phyloP scores from a whole-genome alignment of 2,113 vertebrate genomes.

The Cisticola juncidis region DNA sequence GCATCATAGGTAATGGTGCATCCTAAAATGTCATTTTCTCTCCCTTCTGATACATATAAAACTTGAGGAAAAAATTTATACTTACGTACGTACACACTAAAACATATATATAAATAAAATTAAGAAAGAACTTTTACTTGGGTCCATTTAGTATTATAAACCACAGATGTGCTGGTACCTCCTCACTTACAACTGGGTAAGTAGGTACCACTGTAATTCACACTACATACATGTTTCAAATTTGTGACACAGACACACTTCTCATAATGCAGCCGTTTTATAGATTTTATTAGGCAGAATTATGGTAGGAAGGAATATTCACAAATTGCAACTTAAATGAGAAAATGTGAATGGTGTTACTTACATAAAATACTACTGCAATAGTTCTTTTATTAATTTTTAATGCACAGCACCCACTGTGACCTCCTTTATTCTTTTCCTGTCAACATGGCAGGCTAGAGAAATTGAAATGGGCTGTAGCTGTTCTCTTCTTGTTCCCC shows the following conservation, averaged over 20 bases:
- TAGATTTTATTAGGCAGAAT: slow-evolving; percentile 72
- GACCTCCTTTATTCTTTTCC: slow-evolving; percentile 75
- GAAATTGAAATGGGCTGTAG: slow-evolving; percentile 73
- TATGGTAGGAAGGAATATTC: slow-evolving; percentile 69
- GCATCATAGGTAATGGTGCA: neutral
- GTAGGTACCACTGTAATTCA: slow-evolving; percentile 46
- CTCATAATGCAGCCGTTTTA: slow-evolving; percentile 60
- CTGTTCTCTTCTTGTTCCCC: slow-evolving; percentile 11
- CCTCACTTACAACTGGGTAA: slow-evolving; percentile 11
- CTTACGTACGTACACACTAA: neutral
- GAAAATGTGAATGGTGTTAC: slow-evolving; percentile 74
- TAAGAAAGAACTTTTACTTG: neutral
- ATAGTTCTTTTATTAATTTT: slow-evolving; percentile 83
- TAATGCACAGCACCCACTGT: slow-evolving; percentile 77
- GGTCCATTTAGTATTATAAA: slow-evolving; percentile 33
- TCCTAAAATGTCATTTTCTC: neutral
- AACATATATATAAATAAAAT: neutral
- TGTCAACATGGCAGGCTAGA: slow-evolving; percentile 74
- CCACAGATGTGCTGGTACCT: slow-evolving; percentile 22
- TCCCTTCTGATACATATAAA: neutral
- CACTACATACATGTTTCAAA: slow-evolving; percentile 27
- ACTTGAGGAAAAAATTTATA: neutral
- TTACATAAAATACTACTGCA: slow-evolving; percentile 82
- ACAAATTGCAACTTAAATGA: slow-evolving; percentile 76
- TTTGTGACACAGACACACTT: slow-evolving; percentile 54